These are phyloP conservation scores for Osmerus eperlanus DNA, from an alignment of 2,113 vertebrate genomes.

Conservation along the genomic window DNA sequence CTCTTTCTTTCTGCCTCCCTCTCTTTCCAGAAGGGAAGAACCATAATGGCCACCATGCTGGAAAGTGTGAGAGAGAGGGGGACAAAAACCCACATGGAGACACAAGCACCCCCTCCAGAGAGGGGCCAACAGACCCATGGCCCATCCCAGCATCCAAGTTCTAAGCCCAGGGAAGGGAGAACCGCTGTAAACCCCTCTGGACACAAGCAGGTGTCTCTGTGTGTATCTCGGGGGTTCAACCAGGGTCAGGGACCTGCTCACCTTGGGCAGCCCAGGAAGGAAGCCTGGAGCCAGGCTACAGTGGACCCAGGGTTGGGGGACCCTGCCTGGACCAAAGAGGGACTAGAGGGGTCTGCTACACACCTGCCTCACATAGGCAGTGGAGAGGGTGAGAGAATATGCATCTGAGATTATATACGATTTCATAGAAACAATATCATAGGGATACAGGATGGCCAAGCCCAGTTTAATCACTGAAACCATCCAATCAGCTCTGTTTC, in stretches of 20 bases:
- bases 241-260: background rate
- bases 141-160: background rate
- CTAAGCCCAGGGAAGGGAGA: background rate
- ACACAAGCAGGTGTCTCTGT: background rate
- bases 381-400: slow-evolving; percentile 5
- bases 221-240: background rate
- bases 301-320: background rate
- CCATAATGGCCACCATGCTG: background rate
- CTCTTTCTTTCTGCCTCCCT: background rate
- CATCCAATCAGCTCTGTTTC: too few relatives aligned
- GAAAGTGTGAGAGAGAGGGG: background rate
- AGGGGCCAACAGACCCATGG: background rate
- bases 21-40: background rate
- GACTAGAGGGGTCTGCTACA: background rate
- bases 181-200: background rate
- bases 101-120: background rate
- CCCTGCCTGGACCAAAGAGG: background rate
- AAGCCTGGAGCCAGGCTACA: background rate
- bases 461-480: too few relatives aligned
- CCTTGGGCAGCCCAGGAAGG: background rate
- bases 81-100: background rate
- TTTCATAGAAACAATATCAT: too few relatives aligned
- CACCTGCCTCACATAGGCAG: background rate
- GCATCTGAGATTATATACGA: too few relatives aligned
- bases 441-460: too few relatives aligned